These are phyloP conservation scores for Osmerus mordax DNA, from an alignment of 2,113 vertebrate genomes.

Conservation along the genomic window DNA sequence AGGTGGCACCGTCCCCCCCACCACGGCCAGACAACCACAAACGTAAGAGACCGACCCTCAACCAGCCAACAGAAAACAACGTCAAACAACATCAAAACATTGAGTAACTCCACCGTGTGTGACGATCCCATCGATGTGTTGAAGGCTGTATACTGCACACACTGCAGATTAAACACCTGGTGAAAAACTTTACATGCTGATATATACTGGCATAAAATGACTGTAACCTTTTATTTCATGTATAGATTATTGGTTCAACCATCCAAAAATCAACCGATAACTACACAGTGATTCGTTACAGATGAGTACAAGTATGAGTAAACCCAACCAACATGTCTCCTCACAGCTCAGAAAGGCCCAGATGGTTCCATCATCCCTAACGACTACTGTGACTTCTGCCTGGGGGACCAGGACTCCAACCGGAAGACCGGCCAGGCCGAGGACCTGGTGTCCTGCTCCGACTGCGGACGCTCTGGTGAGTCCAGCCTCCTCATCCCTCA, in stretches of 20 bases:
- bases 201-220: neutral
- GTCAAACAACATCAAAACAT: no score
- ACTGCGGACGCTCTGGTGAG: conserved; percentile 98
- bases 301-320: no score
- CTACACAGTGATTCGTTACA: no score
- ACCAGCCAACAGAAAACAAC: neutral
- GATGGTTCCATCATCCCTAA: conserved; percentile 93
- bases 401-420: conserved; percentile 95
- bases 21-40: conserved; percentile 73
- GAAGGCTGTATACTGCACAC: no score
- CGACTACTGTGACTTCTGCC: conserved; percentile 99
- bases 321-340: neutral
- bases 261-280: no score
- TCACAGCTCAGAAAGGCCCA: conserved; percentile 89
- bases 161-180: no score
- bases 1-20: conserved; percentile 72
- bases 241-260: no score
- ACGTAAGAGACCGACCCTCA: conserved; percentile 53
- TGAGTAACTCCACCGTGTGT: no score
- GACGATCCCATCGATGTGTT: no score
- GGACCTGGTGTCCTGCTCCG: conserved; percentile 95
- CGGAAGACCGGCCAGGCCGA: conserved; percentile 95
- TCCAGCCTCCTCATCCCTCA: conserved; percentile 32
- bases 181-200: no score
- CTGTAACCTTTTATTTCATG: no score